phyloP scores from a whole-genome alignment of 1,140 invertebrate genomes.

The Mactra quadrangularis region DNA sequence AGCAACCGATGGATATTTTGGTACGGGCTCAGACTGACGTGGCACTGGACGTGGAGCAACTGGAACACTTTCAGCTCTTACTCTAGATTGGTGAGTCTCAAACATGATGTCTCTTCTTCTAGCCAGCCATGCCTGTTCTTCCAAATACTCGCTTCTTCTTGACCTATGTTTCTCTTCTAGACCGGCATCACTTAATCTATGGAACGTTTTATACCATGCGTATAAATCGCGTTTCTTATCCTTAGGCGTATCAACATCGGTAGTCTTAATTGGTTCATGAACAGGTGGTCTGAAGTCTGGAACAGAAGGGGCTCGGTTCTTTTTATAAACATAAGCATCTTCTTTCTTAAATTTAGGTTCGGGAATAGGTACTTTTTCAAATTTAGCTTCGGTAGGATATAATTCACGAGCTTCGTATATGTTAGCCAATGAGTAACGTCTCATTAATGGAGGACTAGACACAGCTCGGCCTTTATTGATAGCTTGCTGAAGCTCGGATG shows the following conservation, averaged over 20 bases:
- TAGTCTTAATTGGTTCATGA: not conserved
- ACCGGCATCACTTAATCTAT: conserved; percentile 38
- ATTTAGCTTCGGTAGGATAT: conserved; percentile 1
- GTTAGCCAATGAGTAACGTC: conserved; percentile 36
- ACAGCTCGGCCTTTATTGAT: conserved; percentile 1
- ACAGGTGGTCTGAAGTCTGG: not conserved
- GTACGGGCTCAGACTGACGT: not conserved
- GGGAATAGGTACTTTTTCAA: conserved; percentile 1
- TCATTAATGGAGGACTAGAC: not conserved
- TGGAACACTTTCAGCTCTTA: conserved; percentile 10
- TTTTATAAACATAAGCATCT: conserved; percentile 54
- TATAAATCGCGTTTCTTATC: conserved; percentile 44
- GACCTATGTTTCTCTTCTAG: conserved; percentile 19
- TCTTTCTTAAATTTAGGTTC: conserved; percentile 45
- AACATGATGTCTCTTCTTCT: not conserved
- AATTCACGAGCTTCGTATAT: conserved; percentile 22
- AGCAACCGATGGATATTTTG: conserved; percentile 29
- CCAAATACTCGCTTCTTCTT: not conserved
- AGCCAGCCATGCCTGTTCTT: not conserved
- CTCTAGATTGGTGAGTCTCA: not conserved
- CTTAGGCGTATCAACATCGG: not conserved
- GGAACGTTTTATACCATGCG: conserved; percentile 3
- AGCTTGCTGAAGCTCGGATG: conserved; percentile 11
- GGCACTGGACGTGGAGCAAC: not conserved
- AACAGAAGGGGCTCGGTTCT: conserved; percentile 15